Base-by-base conservation (phyloP, 2,113 vertebrate species). In the Mustelus asterias region DNA sequence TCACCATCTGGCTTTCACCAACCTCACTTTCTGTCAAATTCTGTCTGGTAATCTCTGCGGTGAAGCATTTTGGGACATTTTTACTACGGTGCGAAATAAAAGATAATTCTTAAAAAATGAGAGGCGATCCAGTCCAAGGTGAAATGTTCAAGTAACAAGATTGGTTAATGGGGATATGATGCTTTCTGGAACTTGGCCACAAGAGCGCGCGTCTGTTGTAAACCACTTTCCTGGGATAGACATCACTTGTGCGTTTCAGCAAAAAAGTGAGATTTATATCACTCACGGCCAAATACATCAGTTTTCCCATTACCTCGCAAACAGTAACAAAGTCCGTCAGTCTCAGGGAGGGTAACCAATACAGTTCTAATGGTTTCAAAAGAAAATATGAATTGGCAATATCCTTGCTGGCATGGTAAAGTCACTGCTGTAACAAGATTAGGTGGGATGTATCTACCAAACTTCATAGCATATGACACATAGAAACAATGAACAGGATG, bases 301-400 rank as follows among this genome's bases (percentile, higher is more conserved):
- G 0, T 3, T 33, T 20, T 9, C 6, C 29, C 70, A 4, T 0
- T 3, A 33, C 0, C 13, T 26, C 18, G 70, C 7, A 3, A 44
- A 76, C 69, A 54, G 41, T 33, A 16, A 67, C 88, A 54, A 60
- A 44, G 13, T 54, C 26, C 41, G 16, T 78, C 20, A 5, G 20
- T 16, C 41, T 29, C 67, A 1, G 1, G 13, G 6, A 29, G 9
- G 24, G 18, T 29, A 33, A 0, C 24, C 69, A 24, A 41, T 72
- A 18, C 0, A 18, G 24, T 72, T 72, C 70, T 29, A 72, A 72
- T 29, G 24, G 70, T 72, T 72, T 29, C 3, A 72, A 72, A 72
- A 72, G 24, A 24, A 76, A 9, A 76, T 76, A 33, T 76, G 72
- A 76, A 33, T 76, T 33, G 29, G 26, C 5, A 76, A 76, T 76